Evolutionary conservation across 2,113 vertebrate species (phyloP).

Genomic region (Callionymus lyra): DNA sequence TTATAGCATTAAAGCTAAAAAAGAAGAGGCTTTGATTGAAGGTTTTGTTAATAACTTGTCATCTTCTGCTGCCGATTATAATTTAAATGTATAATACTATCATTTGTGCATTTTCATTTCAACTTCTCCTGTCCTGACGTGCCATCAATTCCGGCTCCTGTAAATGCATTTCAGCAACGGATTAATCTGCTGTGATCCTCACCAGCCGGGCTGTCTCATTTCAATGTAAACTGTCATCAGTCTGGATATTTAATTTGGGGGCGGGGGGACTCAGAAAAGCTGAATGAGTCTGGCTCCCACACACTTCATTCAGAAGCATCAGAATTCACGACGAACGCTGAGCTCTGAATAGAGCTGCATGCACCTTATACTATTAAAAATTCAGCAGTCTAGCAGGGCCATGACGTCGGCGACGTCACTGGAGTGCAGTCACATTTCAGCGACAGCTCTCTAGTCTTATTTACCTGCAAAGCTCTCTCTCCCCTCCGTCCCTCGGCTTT

Average conservation of each 20-base stretch:
- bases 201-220: too few species aligned
- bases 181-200: too few species aligned
- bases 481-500: slow-evolving; percentile 24
- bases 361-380: slow-evolving; percentile 71
- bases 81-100: too few species aligned
- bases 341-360: slow-evolving; percentile 54
- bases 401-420: slow-evolving; percentile 65
- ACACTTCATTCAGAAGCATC: slow-evolving; percentile 72
- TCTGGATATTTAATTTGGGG: slow-evolving; percentile 42
- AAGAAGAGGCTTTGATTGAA: too few species aligned
- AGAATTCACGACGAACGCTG: slow-evolving; percentile 63
- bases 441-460: slow-evolving; percentile 54
- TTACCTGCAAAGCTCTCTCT: slow-evolving; percentile 43
- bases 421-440: slow-evolving; percentile 67
- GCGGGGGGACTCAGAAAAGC: slow-evolving; percentile 41
- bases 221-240: slow-evolving; percentile 33
- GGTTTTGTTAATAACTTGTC: too few species aligned
- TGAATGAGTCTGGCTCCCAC: slow-evolving; percentile 70
- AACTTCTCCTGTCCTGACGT: too few species aligned
- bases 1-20: too few species aligned
- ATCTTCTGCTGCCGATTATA: too few species aligned
- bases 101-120: too few species aligned
- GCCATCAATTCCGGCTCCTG: too few species aligned
- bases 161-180: too few species aligned
- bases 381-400: slow-evolving; percentile 70